These are phyloP conservation scores for Mesopsocus fuscifrons DNA, from an alignment of 2,888 invertebrate genomes.

Conservation along the genomic window DNA sequence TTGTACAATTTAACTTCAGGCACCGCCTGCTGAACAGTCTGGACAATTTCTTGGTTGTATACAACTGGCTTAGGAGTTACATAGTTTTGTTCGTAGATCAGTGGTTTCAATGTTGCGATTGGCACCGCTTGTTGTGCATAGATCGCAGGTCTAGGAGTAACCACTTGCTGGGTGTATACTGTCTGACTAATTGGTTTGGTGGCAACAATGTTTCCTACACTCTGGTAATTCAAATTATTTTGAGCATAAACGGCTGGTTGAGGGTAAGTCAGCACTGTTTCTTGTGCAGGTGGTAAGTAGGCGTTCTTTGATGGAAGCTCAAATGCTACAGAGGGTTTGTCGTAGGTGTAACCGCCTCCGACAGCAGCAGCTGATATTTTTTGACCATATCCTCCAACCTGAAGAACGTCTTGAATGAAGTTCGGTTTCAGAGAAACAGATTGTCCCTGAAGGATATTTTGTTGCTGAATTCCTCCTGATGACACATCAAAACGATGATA, in stretches of 20 bases:
- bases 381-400: conserved; percentile 2
- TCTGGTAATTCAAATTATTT: no score
- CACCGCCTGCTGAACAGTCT: no score
- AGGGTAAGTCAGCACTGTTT: no score
- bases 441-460: background rate
- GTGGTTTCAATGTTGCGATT: background rate
- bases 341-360: conserved; percentile 1
- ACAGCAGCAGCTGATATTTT: background rate
- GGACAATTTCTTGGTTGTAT: background rate
- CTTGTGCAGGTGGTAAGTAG: no score
- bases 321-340: background rate
- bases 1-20: no score
- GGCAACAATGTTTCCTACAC: no score
- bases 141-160: background rate
- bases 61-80: background rate
- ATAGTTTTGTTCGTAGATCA: background rate
- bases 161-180: no score
- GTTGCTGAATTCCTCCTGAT: no score
- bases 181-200: no score
- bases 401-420: background rate
- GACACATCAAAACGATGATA: no score
- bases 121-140: background rate
- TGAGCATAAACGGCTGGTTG: background rate
- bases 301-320: no score
- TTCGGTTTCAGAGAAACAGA: background rate